A percentile compares a stretch with the other conserved stretches of the same genome.
Conservation (phyloP, 2,797 vertebrate genomes). For the Thunnus albacares region DNA sequence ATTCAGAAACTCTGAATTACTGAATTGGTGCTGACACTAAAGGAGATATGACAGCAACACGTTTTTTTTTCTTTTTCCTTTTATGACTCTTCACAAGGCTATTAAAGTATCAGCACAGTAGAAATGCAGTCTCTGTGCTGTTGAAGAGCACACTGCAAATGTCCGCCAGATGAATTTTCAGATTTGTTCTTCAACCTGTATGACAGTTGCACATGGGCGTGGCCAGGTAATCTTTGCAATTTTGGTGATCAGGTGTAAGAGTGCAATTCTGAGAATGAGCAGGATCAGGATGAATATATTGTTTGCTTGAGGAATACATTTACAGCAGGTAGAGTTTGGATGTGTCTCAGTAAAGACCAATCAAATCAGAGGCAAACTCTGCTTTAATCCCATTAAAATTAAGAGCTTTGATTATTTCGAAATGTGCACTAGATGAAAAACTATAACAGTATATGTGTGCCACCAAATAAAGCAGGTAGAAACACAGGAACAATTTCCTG, state of each 20-base stretch:
- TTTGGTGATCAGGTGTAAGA: conserved; percentile 7
- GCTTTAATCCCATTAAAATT: conserved; percentile 8
- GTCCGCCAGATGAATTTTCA: conserved; percentile 32
- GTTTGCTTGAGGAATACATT: background rate
- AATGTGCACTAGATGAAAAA: conserved; percentile 4
- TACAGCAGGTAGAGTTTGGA: background rate
- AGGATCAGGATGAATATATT: conserved; percentile 14
- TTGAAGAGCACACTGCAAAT: conserved; percentile 28
- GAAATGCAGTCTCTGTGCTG: conserved; percentile 45
- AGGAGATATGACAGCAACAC: conserved; percentile 51
- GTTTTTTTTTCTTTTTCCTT: conserved; percentile 28
- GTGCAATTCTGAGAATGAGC: conserved; percentile 13
- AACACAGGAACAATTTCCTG: conserved; percentile 34
- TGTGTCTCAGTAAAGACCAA: conserved; percentile 9
- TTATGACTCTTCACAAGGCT: conserved; percentile 46
- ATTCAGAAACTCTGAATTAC: conserved; percentile 61
- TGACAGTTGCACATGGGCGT: conserved; percentile 14
- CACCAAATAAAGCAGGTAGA: conserved; percentile 52
- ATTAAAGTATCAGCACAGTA: conserved; percentile 5
- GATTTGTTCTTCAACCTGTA: conserved; percentile 19
- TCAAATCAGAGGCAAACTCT: conserved; percentile 13
- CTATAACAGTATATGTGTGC: background rate
- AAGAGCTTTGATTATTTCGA: conserved; percentile 23
- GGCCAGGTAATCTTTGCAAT: conserved; percentile 14
- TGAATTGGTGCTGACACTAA: conserved; percentile 62